Conservation (phyloP, 92 coral and sea anemone species). For the Phymanthus crucifer region DNA sequence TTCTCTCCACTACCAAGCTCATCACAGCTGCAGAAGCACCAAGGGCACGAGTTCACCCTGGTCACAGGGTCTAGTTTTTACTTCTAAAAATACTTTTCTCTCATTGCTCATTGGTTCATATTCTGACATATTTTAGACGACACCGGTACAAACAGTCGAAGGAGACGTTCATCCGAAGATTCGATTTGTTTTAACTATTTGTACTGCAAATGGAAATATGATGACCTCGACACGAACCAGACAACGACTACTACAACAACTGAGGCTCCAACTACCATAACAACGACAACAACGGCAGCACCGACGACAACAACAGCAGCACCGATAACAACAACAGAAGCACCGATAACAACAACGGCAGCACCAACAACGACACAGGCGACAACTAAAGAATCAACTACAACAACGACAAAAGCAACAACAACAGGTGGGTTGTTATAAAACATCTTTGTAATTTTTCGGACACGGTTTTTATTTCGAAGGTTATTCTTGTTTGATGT, state of each 20-base stretch:
- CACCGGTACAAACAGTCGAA: not conserved
- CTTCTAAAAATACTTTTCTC: not conserved
- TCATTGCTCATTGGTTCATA: no score
- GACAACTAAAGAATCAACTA: constrained; percentile 10
- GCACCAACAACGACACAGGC: constrained; percentile 9
- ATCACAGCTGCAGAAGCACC: no score
- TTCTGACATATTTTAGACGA: constrained; percentile 1
- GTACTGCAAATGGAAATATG: constrained; percentile 26
- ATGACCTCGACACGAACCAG: not conserved
- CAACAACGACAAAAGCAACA: not conserved
- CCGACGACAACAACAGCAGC: not conserved
- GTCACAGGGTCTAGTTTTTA: no score
- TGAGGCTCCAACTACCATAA: not conserved
- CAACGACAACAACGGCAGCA: not conserved
- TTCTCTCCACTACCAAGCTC: no score
- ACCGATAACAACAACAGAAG: constrained; percentile 9
- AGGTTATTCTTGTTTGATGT: no score
- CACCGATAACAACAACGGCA: constrained; percentile 2
- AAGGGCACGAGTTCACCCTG: no score
- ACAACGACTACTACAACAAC: constrained; percentile 21
- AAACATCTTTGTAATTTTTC: no score
- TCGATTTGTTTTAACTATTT: constrained; percentile 24
- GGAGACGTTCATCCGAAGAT: constrained; percentile 5
- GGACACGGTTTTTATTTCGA: no score
- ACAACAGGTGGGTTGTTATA: not conserved